Evolutionary conservation across 2,888 invertebrate genomes (phyloP).

Genomic region (Pherbina coryleti): DNA sequence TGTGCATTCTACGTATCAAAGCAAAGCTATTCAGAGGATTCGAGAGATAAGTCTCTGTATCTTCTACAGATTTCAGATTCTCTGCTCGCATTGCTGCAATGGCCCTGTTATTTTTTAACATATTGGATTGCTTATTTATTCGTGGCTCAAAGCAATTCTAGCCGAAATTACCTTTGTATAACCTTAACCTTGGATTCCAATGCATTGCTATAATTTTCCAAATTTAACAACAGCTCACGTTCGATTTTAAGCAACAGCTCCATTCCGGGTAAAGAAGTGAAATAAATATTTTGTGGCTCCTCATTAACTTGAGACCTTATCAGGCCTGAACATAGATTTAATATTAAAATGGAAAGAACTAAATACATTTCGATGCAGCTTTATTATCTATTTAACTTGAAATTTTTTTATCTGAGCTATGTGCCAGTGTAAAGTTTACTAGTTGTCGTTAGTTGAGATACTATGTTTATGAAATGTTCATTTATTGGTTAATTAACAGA

Average conservation of each 20-base stretch:
- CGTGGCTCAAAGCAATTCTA: too few species aligned
- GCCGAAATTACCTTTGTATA: constrained; percentile 44
- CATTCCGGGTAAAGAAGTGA: constrained; percentile 44
- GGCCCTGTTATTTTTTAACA: constrained; percentile 33
- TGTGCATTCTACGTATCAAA: constrained; percentile 44
- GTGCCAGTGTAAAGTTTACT: too few species aligned
- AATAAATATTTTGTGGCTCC: background rate
- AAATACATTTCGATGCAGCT: too few species aligned
- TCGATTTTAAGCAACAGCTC: constrained; percentile 40
- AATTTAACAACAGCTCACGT: constrained; percentile 38
- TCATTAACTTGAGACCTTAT: too few species aligned
- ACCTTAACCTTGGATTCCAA: constrained; percentile 43
- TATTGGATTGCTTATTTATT: background rate
- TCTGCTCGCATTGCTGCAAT: constrained; percentile 42
- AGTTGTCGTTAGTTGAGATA: too few species aligned
- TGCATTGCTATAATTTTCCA: constrained; percentile 44
- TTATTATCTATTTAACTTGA: too few species aligned
- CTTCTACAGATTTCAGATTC: constrained; percentile 13
- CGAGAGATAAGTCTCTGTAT: constrained; percentile 43
- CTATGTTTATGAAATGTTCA: too few species aligned
- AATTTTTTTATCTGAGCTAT: too few species aligned
- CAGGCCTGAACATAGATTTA: too few species aligned
- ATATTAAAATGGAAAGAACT: too few species aligned
- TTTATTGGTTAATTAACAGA: too few species aligned
- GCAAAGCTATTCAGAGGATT: constrained; percentile 46